Conservation (phyloP, 1,140 invertebrate species). For the Nautilus pompilius region DNA sequence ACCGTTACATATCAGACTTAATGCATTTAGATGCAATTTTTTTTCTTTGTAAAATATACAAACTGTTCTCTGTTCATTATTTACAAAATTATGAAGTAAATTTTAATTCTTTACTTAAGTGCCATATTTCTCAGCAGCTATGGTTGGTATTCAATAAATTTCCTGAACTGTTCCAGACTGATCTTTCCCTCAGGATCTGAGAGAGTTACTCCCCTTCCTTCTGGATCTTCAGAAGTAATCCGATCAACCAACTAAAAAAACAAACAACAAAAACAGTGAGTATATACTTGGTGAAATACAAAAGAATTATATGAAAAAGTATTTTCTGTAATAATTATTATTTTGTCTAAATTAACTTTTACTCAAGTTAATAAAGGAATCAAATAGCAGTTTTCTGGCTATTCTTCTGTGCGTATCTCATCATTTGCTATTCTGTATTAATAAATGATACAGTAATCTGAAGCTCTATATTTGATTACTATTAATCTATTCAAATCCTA, state of each 20-base stretch:
- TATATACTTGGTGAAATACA: no score
- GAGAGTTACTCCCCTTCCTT: no score
- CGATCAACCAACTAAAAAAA: constrained; percentile 42
- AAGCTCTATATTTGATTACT: no score
- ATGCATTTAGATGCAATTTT: no score
- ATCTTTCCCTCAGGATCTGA: constrained; percentile 44
- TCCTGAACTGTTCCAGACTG: constrained; percentile 49
- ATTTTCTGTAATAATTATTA: not conserved
- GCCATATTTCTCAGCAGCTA: no score
- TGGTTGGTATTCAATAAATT: constrained; percentile 54
- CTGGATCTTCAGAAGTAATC: no score
- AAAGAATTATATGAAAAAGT: no score
- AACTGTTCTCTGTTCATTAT: no score
- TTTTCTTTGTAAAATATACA: no score
- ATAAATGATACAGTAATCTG: not conserved
- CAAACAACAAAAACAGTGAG: constrained; percentile 8
- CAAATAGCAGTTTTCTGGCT: not conserved
- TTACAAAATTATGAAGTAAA: no score
- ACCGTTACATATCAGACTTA: no score
- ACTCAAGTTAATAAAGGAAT: not conserved
- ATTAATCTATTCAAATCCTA: not conserved
- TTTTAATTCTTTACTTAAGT: no score
- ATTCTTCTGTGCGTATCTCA: not conserved
- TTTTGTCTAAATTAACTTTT: not conserved
- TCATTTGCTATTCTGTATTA: not conserved